Conservation (phyloP, 2,113 vertebrate genomes). For the Lepus timidus region DNA sequence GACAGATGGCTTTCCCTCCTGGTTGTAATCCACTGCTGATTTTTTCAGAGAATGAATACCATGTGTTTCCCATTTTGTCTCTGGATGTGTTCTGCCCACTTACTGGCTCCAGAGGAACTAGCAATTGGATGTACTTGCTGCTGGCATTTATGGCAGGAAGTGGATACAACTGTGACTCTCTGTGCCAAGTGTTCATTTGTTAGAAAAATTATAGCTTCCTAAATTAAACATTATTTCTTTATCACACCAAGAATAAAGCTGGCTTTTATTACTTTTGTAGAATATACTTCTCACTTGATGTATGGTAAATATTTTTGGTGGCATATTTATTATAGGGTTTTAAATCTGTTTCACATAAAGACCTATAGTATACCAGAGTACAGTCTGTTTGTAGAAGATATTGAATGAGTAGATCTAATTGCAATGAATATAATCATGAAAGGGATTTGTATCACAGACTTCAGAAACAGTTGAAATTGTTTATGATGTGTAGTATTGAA, state of each 20-base stretch:
- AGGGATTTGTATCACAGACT: constrained; percentile 44
- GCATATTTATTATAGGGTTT: constrained; percentile 39
- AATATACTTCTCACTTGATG: constrained; percentile 46
- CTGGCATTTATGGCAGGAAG: constrained; percentile 77
- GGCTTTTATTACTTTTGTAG: constrained; percentile 52
- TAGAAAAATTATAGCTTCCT: constrained; percentile 58
- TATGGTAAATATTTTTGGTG: constrained; percentile 15
- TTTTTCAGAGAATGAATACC: constrained; percentile 71
- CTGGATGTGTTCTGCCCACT: constrained; percentile 74
- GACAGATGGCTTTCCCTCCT: constrained; percentile 80
- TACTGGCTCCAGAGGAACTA: constrained; percentile 73
- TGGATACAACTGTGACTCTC: constrained; percentile 42
- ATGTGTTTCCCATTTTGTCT: constrained; percentile 77
- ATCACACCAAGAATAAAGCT: constrained; percentile 31
- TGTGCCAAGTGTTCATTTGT: constrained; percentile 65
- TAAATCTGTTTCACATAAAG: constrained; percentile 48
- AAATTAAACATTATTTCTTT: constrained; percentile 57
- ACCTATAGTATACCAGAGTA: neutral
- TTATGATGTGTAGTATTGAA: constrained; percentile 36
- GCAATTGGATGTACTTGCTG: constrained; percentile 70
- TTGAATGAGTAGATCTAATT: constrained; percentile 3
- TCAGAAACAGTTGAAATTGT: constrained; percentile 5
- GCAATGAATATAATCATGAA: constrained; percentile 19
- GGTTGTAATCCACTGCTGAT: constrained; percentile 64
- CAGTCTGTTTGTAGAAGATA: neutral